Percentiles rank a stretch among this genome's conserved stretches.
Conservation (phyloP, 2,888 invertebrate species). For the Xanthorhoe spadicearia region DNA sequence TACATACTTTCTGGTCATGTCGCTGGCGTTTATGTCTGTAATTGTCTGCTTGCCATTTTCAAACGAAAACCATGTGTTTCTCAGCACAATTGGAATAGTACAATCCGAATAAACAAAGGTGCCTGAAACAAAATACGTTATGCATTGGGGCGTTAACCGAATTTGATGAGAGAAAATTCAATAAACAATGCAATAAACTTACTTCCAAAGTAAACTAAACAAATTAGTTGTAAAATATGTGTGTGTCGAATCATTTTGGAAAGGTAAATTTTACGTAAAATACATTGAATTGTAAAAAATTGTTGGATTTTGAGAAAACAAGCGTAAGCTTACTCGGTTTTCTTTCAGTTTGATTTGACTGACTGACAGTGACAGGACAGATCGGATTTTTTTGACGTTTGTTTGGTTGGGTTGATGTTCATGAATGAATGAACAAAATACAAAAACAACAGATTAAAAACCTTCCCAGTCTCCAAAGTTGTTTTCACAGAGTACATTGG, state of each 20-base stretch:
- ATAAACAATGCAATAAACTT: slow-evolving; percentile 37
- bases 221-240: slow-evolving; percentile 44
- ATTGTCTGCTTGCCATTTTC: slow-evolving; percentile 93
- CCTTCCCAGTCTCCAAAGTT: background rate
- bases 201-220: slow-evolving; percentile 52
- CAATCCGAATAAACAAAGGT: slow-evolving; percentile 80
- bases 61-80: slow-evolving; percentile 96
- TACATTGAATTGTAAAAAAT: slow-evolving; percentile 37
- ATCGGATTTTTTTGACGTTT: too few relatives aligned
- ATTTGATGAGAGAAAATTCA: slow-evolving; percentile 40
- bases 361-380: too few relatives aligned
- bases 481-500: too few relatives aligned
- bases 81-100: slow-evolving; percentile 90
- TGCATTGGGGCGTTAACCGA: slow-evolving; percentile 69
- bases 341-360: slow-evolving; percentile 8
- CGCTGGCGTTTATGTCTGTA: slow-evolving; percentile 92
- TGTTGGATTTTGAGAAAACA: background rate
- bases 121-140: slow-evolving; percentile 55
- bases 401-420: background rate
- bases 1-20: slow-evolving; percentile 87
- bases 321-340: background rate
- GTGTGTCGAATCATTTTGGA: slow-evolving; percentile 50
- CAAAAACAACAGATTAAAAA: background rate
- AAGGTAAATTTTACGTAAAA: slow-evolving; percentile 27
- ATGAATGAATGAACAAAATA: slow-evolving; percentile 10